Conservation (phyloP, 2,888 invertebrate species). For the Synanthedon tipuliformis region DNA sequence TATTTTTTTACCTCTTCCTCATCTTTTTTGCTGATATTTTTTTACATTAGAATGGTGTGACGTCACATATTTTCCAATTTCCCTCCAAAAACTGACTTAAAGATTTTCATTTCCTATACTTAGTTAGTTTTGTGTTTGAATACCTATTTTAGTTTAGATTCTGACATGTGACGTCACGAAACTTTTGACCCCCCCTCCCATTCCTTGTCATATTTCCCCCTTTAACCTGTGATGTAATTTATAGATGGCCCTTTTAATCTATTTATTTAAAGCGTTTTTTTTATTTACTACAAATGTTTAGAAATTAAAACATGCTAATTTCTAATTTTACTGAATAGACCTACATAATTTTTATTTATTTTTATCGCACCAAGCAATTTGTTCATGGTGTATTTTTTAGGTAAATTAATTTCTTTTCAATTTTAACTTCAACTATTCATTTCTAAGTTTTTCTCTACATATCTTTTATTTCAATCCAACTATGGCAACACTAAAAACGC, state of each 20-base stretch:
- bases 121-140: too few species aligned
- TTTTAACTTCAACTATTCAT: constrained; percentile 2
- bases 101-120: too few species aligned
- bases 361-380: neutral
- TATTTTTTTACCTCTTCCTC: too few species aligned
- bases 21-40: too few species aligned
- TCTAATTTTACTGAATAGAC: neutral
- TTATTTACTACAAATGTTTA: constrained; percentile 28
- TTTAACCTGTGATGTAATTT: too few species aligned
- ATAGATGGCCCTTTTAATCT: neutral
- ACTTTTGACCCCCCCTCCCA: too few species aligned
- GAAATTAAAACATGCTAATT: constrained; percentile 28
- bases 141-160: too few species aligned
- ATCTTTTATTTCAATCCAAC: constrained; percentile 2
- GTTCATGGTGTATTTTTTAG: constrained; percentile 9
- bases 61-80: too few species aligned
- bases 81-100: too few species aligned
- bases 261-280: neutral
- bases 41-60: too few species aligned
- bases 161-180: too few species aligned
- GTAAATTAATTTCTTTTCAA: constrained; percentile 11
- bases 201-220: too few species aligned
- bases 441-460: constrained; percentile 1
- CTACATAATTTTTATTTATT: neutral
- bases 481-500: neutral